Evolutionary conservation across 2,113 vertebrate species (phyloP), one percentile per base, ranked within the genome.

Genomic region (Barnardius zonarius): DNA sequence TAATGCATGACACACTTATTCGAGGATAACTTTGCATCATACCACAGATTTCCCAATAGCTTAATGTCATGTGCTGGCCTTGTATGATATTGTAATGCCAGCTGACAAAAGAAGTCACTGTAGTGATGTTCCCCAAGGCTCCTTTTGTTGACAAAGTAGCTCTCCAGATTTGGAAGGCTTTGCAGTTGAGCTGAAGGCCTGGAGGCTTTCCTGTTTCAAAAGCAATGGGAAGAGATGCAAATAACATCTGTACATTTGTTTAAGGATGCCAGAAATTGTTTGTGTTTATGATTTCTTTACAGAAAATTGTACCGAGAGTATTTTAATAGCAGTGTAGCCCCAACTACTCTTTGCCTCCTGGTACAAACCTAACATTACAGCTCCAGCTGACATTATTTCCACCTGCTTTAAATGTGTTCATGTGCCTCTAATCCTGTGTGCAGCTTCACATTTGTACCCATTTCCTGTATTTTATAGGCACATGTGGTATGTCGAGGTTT

Each of bases 381-480:
- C 73, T 92, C 76, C 90, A 94, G 95, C 92, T 95, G 96, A 95
- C 91, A 91, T 91, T 94, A 92, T 91, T 97, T 96, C 93, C 96
- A 96, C 95, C 96, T 96, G 93, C 95, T 94, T 96, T 95, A 96
- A 94, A 95, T 93, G 95, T 96, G 93, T 96, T 94, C 93, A 97
- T 96, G 88, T 95, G 96, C 96, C 95, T 96, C 95, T 96, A 95
- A 97, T 96, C 96, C 93, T 94, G 86, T 92, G 86, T 96, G 95
- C 86, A 96, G 93, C 95, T 96, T 97, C 96, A 89, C 93, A 95
- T 96, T 97, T 97, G 96, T 96, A 96, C 96, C 95, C 93, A 96
- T 96, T 96, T 97, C 95, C 95, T 97, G 96, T 93, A 93, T 97
- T 97, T 97, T 96, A 96, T 95, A 95, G 96, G 95, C 95, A 96